Percentiles rank a stretch among this genome's conserved stretches.
phyloP scores from a whole-genome alignment of 2,113 vertebrate species.

The Malaclemys terrapin region DNA sequence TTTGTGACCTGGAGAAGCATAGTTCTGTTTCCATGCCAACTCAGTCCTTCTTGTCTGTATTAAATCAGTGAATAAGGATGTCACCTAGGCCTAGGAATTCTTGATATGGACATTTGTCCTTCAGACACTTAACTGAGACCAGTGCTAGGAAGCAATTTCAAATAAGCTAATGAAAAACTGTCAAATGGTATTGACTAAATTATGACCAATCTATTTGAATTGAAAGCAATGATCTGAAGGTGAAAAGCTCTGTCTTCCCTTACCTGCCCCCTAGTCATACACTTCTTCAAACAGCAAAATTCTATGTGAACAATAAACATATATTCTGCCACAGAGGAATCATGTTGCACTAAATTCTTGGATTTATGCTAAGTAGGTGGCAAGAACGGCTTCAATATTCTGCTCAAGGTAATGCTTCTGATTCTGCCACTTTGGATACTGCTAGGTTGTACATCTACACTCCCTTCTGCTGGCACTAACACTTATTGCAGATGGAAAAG shows the following conservation, averaged over 20 bases:
- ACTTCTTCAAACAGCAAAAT: not conserved
- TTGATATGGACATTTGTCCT: not conserved
- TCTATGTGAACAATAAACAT: not conserved
- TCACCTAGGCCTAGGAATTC: not conserved
- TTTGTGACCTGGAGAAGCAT: not conserved
- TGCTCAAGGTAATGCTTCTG: not conserved
- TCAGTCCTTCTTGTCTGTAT: not conserved
- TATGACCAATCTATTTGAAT: not conserved
- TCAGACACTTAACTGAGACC: not conserved
- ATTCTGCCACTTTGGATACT: not conserved
- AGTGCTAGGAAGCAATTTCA: not conserved
- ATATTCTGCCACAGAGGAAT: not conserved
- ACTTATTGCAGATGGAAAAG: not conserved
- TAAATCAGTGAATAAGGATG: not conserved
- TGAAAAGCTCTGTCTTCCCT: not conserved
- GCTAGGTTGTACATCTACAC: not conserved
- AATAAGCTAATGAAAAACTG: not conserved
- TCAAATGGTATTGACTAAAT: not conserved
- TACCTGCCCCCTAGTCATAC: not conserved
- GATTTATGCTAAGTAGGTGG: not conserved
- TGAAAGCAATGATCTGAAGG: not conserved
- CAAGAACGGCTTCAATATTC: not conserved
- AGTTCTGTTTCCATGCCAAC: not conserved
- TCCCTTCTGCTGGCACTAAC: not conserved
- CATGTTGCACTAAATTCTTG: not conserved